Evolutionary conservation across 2,888 invertebrate species (phyloP), one percentile per base, ranked within the genome.

Genomic region (Periphyllus acericola): DNA sequence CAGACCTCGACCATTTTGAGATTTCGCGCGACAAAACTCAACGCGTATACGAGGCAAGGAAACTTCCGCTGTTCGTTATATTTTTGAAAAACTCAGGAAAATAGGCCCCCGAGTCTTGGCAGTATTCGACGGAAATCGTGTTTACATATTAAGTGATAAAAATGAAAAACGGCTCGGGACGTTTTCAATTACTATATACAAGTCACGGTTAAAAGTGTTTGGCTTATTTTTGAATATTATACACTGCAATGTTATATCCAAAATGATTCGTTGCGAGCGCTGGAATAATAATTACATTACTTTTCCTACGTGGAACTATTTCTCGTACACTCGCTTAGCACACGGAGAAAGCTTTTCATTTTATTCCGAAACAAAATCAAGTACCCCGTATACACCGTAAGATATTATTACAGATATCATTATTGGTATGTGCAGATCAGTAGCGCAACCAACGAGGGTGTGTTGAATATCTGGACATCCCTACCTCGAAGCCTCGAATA

Each of bases 31-130:
- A 34, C 25, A 8, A 72, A 82, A 82, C 11, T 36, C 55, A 36
- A 83, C 82, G n/a, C n/a, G n/a, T n/a, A n/a, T n/a, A 19, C 19
- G 32, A 82, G 29, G 68, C 80, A 80, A 29, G 6, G 19, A 81
- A 81, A 80, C 66, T 80, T 80, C 32, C 68, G n/a, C 68, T 36
- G 80, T 80, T 66, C 40, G 46, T 81, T 81, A 68, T 68, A 68
- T 40, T 68, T 68, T 66, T n/a, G 14, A 80, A 71, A 34, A 72
- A 72, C 34, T 14, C 17, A 71, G 1, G 17, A 80, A 80, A 80
- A 80, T 66, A 66, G 19, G 14, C 14, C 14, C 32, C 29, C 36
- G 17, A n/a, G 68, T 60, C 36, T 36, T 36, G 19, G 17, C n/a
- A 60, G 40, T 66, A 21, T 68, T 68, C 40, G 68, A 40, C 29